Base-by-base conservation (phyloP, 1,140 invertebrate species). In the Idris sp. region DNA sequence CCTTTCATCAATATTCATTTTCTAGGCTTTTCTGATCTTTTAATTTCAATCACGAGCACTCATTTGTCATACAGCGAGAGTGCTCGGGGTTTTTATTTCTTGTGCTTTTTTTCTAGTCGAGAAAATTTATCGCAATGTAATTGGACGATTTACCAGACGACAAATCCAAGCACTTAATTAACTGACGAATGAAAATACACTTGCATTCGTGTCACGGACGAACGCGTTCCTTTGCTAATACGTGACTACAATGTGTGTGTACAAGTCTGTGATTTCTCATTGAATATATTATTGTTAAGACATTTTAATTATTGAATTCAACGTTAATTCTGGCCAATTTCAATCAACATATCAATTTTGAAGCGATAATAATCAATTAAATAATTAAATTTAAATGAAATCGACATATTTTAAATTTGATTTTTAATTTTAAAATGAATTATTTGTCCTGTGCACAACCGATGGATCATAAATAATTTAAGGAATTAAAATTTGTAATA, bases 171-270 rank as follows among this genome's bases (percentile, higher is more conserved):
- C 22, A 19, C 8, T 65, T 65, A 53, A 65, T 65, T 31, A 44
- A 19, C 4, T 22, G 26, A 49, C 36, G 40, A 65, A 44, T 18
- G 38, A 61, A 72, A 49, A 56, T 22, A 6, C 14, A 46, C 15
- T 58, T 62, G 10, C 43, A 64, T 58, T 51, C 49, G 44, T 72
- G 68, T 72, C 58, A 72, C 58, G 58, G 68, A 72, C 58, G 51
- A 56, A 48, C 40, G 38, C 19, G 30, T 19, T 49, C 41, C 56
- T 72, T 58, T 54, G 18, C 31, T 22, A 48, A 56, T n/a, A 13
- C 41, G 33, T 14, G 51, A 25, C 31, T 22, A 48, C 49, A 8
- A 13, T 31, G 33, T 14, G 51, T 51, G 44, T 9, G 36, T 14
- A 25, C 28, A 22, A 59, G 19, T 30, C 14, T 36, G 14, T 13